These are phyloP conservation scores for Heterodera filipjevi DNA, from an alignment of 2,888 invertebrate genomes.

Conservation along the genomic window DNA sequence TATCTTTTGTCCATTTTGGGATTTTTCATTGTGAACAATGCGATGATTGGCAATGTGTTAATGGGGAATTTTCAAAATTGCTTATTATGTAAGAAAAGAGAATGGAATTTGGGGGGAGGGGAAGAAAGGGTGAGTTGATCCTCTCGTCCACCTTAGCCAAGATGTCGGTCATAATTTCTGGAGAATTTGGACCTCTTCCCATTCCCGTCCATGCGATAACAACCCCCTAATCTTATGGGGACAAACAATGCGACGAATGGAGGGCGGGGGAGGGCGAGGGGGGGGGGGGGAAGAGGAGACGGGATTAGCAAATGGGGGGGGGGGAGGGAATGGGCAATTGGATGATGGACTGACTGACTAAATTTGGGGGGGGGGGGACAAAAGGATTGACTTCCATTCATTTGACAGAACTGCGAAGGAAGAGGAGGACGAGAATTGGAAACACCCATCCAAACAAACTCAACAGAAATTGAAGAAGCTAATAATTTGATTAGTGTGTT, in stretches of 20 bases:
- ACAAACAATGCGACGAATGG: conserved; percentile 1
- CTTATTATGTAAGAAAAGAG: background rate
- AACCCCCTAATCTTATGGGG: conserved; percentile 10
- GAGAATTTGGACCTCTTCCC: background rate
- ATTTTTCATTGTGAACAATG: background rate
- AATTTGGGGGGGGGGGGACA: too few relatives aligned
- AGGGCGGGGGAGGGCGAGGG: background rate
- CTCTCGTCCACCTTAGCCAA: background rate
- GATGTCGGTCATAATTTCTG: background rate
- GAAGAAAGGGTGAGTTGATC: background rate
- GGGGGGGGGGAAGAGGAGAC: background rate
- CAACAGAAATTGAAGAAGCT: too few relatives aligned
- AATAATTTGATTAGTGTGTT: too few relatives aligned
- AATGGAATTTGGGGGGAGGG: background rate
- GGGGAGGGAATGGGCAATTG: background rate
- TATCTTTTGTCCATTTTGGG: background rate
- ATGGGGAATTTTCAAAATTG: conserved; percentile 4
- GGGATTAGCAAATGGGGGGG: background rate
- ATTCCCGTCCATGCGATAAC: background rate
- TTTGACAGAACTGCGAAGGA: background rate
- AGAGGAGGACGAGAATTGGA: background rate
- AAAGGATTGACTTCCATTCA: background rate
- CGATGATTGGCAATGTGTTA: conserved; percentile 10
- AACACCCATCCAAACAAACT: background rate
- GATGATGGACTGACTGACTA: background rate